phyloP scores from a whole-genome alignment of 1,140 invertebrate genomes.

The Adelges cooleyi region DNA sequence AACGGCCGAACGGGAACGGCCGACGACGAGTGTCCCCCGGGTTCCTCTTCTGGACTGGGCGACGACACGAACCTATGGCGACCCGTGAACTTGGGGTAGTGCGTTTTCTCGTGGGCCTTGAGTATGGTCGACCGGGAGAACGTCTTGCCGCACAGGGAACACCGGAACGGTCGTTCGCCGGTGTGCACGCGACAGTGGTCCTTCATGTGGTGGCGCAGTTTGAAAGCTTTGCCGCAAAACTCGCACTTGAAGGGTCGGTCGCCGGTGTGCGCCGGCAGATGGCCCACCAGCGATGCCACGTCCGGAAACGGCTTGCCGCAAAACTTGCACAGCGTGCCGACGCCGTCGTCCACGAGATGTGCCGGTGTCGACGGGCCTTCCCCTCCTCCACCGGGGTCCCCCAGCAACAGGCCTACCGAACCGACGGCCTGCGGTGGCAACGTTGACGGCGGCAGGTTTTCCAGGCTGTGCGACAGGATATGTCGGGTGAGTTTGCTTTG shows the following conservation, averaged over 20 bases:
- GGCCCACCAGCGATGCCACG: conserved; percentile 69
- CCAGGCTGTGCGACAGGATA: conserved; percentile 72
- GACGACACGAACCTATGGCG: conserved; percentile 67
- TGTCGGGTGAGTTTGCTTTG: conserved; percentile 79
- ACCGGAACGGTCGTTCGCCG: conserved; percentile 78
- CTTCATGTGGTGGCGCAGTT: conserved; percentile 82
- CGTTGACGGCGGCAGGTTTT: conserved; percentile 61
- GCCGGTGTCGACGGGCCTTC: conserved; percentile 40
- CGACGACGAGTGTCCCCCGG: not conserved
- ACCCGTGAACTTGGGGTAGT: conserved; percentile 71
- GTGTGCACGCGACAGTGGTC: conserved; percentile 84
- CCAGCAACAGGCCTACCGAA: not conserved
- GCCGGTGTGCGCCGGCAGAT: conserved; percentile 75
- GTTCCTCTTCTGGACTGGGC: conserved; percentile 65
- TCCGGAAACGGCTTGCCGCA: conserved; percentile 81
- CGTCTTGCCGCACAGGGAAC: conserved; percentile 75
- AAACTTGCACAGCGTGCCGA: conserved; percentile 72
- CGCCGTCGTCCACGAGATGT: conserved; percentile 35
- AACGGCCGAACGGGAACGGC: not conserved
- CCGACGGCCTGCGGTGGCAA: conserved; percentile 41
- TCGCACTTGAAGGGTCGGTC: conserved; percentile 82
- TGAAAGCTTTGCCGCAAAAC: conserved; percentile 82
- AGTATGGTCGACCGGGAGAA: conserved; percentile 79
- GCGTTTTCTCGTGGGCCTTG: conserved; percentile 83
- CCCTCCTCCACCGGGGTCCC: conserved; percentile 30